Base-by-base conservation (phyloP, 2,888 invertebrate species). In the Octonoba sinensis region DNA sequence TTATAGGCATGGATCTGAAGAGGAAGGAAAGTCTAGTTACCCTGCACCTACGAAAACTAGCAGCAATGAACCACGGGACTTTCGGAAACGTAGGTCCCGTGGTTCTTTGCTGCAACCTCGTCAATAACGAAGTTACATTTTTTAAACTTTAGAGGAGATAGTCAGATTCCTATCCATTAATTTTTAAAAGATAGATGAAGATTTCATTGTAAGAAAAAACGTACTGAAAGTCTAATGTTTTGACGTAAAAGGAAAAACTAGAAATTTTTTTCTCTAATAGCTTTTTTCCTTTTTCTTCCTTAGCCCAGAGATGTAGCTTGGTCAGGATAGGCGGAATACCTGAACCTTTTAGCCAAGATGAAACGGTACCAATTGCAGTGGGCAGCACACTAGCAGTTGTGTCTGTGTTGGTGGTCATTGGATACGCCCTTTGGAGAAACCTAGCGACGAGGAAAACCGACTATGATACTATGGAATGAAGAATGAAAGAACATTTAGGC, bases 381-480 rank as follows among this genome's bases (percentile, higher is more conserved):
- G 95, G 95, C 0, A 94, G 95, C 1, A 93, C 95, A 0, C 88
- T 96, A 46, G 95, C 96, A 0, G 91, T 95, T 44, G 93, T 94
- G 1, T 94, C 95, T 0, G 91, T 96, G 0, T 91, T 93, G 18
- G 96, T 94, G 0, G 91, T 96, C 24, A 91, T 94, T 2, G 95
- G 94, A 0, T 96, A 96, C 87, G 95, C 95, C 0, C 92, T 94
- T 75, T 95, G 92, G 90, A 93, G 95, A 86, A 95, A 96, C 87
- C 92, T 95, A 88, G 95, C 95, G 89, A 92, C 95, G 65, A 95
- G 95, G 90, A 95, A 95, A 89, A 94, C 96, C 1, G 95, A 96
- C 87, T 96, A 96, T 87, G 95, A 95, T 87, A 95, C 94, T 15
- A 96, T 96, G 95, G 94, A 83, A 65, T 84, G 62, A 82, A n/a